phyloP scores from a whole-genome alignment of 2,888 invertebrate species.

The Epirrhoe tristata region DNA sequence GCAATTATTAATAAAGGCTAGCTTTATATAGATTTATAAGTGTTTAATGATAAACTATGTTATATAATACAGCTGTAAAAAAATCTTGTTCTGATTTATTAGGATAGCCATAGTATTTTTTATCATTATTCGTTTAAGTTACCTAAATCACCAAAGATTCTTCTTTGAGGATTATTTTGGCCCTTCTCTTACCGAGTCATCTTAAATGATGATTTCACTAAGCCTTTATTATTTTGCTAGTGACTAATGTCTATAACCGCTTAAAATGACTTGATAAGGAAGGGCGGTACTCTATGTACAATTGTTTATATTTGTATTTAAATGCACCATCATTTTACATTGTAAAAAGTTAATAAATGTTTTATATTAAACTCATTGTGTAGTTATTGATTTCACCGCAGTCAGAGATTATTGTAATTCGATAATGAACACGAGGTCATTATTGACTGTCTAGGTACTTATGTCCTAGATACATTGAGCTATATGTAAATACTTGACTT shows the following conservation, averaged over 20 bases:
- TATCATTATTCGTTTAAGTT: slow-evolving; percentile 36
- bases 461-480: slow-evolving; percentile 1
- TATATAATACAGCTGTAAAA: not conserved
- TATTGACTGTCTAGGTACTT: slow-evolving; percentile 3
- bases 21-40: not conserved
- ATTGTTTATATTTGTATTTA: slow-evolving; percentile 10
- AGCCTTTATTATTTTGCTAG: not conserved
- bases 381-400: slow-evolving; percentile 55
- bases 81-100: not conserved
- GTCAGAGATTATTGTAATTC: slow-evolving; percentile 42
- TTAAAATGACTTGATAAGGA: slow-evolving; percentile 9
- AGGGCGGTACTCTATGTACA: slow-evolving; percentile 18
- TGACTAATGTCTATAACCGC: not conserved
- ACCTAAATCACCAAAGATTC: slow-evolving; percentile 31
- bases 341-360: slow-evolving; percentile 25
- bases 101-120: slow-evolving; percentile 9
- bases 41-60: not conserved
- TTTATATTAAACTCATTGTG: slow-evolving; percentile 34
- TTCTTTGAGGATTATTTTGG: slow-evolving; percentile 9
- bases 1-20: not conserved
- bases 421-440: slow-evolving; percentile 34
- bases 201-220: not conserved
- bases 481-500: not conserved
- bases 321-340: slow-evolving; percentile 17
- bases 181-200: slow-evolving; percentile 4